Evolutionary conservation across 2,797 vertebrate species (phyloP).

Genomic region (Poecilia picta): DNA sequence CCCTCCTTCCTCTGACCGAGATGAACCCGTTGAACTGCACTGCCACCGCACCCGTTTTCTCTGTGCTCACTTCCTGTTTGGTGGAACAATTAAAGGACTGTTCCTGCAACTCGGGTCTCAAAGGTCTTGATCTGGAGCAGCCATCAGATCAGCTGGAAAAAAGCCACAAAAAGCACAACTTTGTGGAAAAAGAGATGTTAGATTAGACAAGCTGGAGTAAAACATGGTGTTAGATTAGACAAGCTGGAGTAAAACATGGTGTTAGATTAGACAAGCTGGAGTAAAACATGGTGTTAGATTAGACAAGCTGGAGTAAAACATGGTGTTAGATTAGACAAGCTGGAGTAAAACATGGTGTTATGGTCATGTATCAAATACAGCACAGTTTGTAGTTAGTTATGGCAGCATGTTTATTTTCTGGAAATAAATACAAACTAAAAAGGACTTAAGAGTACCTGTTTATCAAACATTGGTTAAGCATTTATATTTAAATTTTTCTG

Average conservation of each 20-base stretch:
- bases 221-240: conserved; percentile 1
- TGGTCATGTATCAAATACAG: conserved; percentile 10
- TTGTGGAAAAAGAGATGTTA: conserved; percentile 9
- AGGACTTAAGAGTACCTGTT: not conserved
- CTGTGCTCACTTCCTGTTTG: conserved; percentile 75
- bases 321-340: not conserved
- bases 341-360: conserved; percentile 11
- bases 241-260: conserved; percentile 6
- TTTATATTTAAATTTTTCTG: not conserved
- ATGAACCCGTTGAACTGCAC: conserved; percentile 69
- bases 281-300: conserved; percentile 9
- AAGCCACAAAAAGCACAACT: conserved; percentile 43
- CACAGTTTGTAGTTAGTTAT: not conserved
- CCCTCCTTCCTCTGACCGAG: conserved; percentile 22
- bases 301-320: conserved; percentile 4
- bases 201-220: not conserved
- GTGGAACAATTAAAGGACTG: conserved; percentile 74
- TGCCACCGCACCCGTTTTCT: conserved; percentile 52
- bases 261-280: conserved; percentile 2
- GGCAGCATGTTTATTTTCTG: not conserved
- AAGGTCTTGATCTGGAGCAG: conserved; percentile 57
- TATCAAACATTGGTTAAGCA: not conserved
- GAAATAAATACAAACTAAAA: not conserved
- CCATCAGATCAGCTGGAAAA: conserved; percentile 48
- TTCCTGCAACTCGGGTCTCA: conserved; percentile 51